Evolutionary conservation across 1,140 invertebrate species (phyloP), one percentile per base, ranked within the genome.

Genomic region (Heliconius himera): DNA sequence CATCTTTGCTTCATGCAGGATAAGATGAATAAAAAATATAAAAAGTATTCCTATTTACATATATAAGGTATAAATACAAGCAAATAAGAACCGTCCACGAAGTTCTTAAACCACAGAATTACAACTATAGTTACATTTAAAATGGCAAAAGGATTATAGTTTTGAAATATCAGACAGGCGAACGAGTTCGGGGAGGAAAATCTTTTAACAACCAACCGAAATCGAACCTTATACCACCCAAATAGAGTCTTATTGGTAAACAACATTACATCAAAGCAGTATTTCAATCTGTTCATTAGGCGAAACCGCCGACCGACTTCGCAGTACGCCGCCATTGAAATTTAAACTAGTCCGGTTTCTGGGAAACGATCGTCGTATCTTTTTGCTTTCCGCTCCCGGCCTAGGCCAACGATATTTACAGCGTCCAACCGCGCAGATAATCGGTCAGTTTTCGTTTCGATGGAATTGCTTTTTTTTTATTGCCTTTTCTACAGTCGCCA

Each of bases 241-340:
- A 66, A 77, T 78, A 41, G 66, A 76, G 71, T 74, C 51, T 75
- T 20, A 70, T 70, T 81, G n/a, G 66, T 76, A 49, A 81, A 78
- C 56, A 51, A 56, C 9, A 26, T 33, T 70, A 87, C 83, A 88
- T 90, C 88, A 88, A 90, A 91, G 88, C 84, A 86, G 84, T 89
- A 89, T 89, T 92, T 88, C 89, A 90, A 91, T 91, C 89, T 85
- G 87, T 88, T 90, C 87, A 86, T 90, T 89, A 89, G 87, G 87
- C 85, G 84, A 88, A 89, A 87, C 81, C 74, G 85, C 76, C 81
- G 83, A 78, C 76, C 78, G 78, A 75, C 83, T 89, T 89, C 89
- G 87, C 85, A 85, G 89, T 91, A 91, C 81, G 87, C 84, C 73
- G 79, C 83, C 84, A 89, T 91, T 89, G 89, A 91, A 92, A 92